Evolutionary conservation across 2,113 vertebrate genomes (phyloP).

Genomic region (Alouatta palliata): DNA sequence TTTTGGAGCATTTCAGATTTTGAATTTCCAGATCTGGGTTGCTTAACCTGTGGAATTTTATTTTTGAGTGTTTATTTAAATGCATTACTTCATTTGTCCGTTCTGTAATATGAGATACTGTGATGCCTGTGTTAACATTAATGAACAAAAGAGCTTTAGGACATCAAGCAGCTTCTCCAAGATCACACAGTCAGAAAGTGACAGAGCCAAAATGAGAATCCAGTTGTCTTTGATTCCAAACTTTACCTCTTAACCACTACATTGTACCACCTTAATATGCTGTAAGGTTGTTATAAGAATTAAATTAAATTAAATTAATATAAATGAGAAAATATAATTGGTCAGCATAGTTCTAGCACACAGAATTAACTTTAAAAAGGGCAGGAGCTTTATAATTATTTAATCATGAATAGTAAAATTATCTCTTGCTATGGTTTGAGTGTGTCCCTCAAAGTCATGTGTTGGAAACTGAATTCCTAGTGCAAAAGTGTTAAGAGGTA

Average conservation of each 20-base stretch:
- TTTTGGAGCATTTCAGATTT: neutral
- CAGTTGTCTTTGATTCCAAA: neutral
- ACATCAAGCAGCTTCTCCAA: neutral
- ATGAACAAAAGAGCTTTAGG: neutral
- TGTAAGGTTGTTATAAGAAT: neutral
- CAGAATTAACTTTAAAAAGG: neutral
- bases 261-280: neutral
- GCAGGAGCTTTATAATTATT: neutral
- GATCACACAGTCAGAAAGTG: neutral
- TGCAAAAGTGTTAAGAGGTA: neutral
- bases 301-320: neutral
- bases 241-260: neutral
- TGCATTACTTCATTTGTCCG: neutral
- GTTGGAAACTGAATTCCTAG: neutral
- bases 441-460: neutral
- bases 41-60: neutral
- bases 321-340: neutral
- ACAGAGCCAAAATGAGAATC: neutral
- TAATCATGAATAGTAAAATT: neutral
- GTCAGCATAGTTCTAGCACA: neutral
- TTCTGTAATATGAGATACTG: neutral
- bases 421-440: neutral
- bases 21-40: neutral
- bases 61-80: neutral
- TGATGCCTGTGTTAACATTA: neutral